Evolutionary conservation across 2,888 invertebrate genomes (phyloP).

Genomic region (Cryptosula pallasiana): DNA sequence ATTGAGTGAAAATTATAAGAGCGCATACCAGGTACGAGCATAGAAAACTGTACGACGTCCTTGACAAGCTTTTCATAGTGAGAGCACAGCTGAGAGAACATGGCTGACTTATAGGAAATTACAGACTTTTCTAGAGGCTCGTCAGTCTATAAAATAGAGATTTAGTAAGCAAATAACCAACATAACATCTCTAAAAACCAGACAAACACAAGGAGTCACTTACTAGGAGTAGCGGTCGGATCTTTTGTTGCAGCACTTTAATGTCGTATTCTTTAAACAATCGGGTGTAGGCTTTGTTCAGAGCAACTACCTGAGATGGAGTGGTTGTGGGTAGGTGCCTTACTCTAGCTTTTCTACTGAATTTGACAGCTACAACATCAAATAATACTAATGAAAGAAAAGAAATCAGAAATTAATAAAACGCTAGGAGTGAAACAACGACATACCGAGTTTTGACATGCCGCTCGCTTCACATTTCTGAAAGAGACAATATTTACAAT

Average conservation of each 20-base stretch:
- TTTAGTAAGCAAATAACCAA: neutral
- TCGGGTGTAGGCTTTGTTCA: neutral
- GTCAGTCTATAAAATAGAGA: neutral
- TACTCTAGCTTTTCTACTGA: neutral
- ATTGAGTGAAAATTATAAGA: too few species aligned
- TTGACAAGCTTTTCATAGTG: neutral
- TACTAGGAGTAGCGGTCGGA: neutral
- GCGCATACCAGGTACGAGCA: neutral
- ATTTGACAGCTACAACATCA: neutral
- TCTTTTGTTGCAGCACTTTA: neutral
- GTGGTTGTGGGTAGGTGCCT: neutral
- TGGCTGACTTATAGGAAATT: neutral
- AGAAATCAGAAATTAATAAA: too few species aligned
- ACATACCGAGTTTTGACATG: neutral
- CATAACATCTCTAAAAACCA: neutral
- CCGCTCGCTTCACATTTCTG: constrained; percentile 1
- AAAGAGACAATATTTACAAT: neutral
- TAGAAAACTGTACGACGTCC: neutral
- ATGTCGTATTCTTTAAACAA: neutral
- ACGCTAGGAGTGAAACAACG: neutral
- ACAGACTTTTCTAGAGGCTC: neutral
- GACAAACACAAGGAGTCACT: neutral
- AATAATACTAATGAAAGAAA: too few species aligned
- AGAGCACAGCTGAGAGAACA: constrained; percentile 17
- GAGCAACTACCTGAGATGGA: neutral